Base-by-base conservation (phyloP, 1,140 invertebrate genomes). In the Hycleus phaleratus region DNA sequence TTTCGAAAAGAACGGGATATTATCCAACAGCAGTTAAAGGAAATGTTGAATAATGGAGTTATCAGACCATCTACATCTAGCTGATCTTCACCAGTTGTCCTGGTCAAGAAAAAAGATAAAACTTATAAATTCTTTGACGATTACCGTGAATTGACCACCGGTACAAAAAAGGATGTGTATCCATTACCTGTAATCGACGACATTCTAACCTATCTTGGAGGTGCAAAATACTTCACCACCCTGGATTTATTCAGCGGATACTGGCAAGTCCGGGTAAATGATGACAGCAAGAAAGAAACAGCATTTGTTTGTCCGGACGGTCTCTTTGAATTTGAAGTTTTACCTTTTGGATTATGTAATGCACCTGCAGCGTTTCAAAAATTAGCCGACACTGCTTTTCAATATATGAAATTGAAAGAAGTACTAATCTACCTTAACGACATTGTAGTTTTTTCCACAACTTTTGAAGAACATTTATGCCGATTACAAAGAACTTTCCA, bases 181-280 rank as follows among this genome's bases (percentile, higher is more conserved):
- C n/a, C n/a, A n/a, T n/a, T n/a, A n/a, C 47, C 47, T 3, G 5
- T 10, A 32, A 38, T 32, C 2, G 47, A 49, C 18, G 24, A 32
- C 4, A 49, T 49, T 6, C 24, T 49, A 8, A 5, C n/a, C 2
- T 12, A 38, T 4, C 3, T 49, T 2, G 38, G 24, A 4, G 40
- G 9, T 10, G 40, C 7, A 3, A 12, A 25, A 4, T 52, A 42
- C 24, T 26, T 52, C 18, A 66, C 68, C 0, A 71, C 70, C 0
- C 44, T 74, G 2, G 74, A 75, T 66, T 58, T 79, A 38, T 68
- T 62, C 3, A 71, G 64, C 32, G 81, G 80, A 4, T 82, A 77
- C 65, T 77, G 72, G 67, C 78, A 82, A 64, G 46, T 56, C 9
- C 26, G 5, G 24, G 42, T 58, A 11, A 25, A 26, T 11, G 48